These are phyloP conservation scores for Oreochromis mossambicus DNA, from an alignment of 2,797 vertebrate species.

Conservation along the genomic window DNA sequence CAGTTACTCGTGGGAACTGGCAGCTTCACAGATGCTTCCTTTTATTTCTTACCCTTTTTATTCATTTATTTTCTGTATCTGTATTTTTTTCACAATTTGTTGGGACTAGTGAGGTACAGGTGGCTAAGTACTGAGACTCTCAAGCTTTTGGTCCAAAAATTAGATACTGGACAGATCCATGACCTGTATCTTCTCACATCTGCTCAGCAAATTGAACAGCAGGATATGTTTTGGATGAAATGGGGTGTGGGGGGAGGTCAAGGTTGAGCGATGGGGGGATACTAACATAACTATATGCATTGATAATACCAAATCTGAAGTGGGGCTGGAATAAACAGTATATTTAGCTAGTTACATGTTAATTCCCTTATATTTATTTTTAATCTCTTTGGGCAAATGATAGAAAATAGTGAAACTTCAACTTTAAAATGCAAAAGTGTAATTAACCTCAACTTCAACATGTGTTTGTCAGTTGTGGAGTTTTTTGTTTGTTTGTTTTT, in stretches of 20 bases:
- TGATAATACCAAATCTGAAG: not conserved
- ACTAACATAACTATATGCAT: not conserved
- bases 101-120: conserved; percentile 3
- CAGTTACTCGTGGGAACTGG: not conserved
- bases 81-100: not conserved
- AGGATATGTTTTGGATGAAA: not conserved
- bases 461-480: not conserved
- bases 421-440: not conserved
- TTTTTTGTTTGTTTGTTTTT: not conserved
- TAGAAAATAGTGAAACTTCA: not conserved
- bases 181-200: not conserved
- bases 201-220: not conserved
- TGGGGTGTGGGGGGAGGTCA: not conserved
- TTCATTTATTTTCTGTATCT: not conserved
- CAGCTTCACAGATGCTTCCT: not conserved
- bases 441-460: not conserved
- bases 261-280: not conserved
- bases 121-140: conserved; percentile 20
- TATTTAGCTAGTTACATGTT: not conserved
- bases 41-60: not conserved
- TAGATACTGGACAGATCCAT: not conserved
- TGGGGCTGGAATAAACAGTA: not conserved
- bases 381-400: not conserved
- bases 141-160: not conserved
- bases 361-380: not conserved